Percentiles rank a stretch among this genome's conserved stretches.
These are phyloP conservation scores for Neosalanx taihuensis DNA, from an alignment of 2,797 vertebrate genomes.

Conservation along the genomic window DNA sequence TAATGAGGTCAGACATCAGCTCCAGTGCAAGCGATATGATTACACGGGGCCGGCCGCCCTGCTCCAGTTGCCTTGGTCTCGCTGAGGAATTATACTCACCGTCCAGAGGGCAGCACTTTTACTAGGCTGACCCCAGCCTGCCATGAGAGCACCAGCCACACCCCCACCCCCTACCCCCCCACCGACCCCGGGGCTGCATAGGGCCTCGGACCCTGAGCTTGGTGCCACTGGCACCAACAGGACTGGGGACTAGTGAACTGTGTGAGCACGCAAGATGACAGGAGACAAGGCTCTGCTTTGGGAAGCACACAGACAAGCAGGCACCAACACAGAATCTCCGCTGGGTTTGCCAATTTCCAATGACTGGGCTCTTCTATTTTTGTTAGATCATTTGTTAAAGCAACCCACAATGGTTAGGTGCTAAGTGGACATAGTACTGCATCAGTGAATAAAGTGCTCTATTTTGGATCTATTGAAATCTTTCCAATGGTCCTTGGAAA, in stretches of 20 bases:
- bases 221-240: constrained; percentile 66
- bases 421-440: constrained; percentile 62
- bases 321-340: constrained; percentile 76
- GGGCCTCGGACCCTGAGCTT: constrained; percentile 52
- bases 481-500: constrained; percentile 31
- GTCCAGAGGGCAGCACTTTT: constrained; percentile 71
- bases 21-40: constrained; percentile 97
- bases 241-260: constrained; percentile 69
- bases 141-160: constrained; percentile 57
- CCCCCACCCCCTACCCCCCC: constrained; percentile 19
- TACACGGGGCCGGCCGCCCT: constrained; percentile 85
- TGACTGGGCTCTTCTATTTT: constrained; percentile 71
- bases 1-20: constrained; percentile 99
- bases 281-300: constrained; percentile 63
- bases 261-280: constrained; percentile 76
- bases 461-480: constrained; percentile 53
- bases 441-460: constrained; percentile 49
- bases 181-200: constrained; percentile 34
- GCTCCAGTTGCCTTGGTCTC: constrained; percentile 83
- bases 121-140: constrained; percentile 68
- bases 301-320: constrained; percentile 73
- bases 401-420: constrained; percentile 69
- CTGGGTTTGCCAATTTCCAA: constrained; percentile 69
- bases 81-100: constrained; percentile 76
- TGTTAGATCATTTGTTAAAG: constrained; percentile 75